Base-by-base conservation (phyloP, 2,797 vertebrate species). In the Scolopax rusticola region DNA sequence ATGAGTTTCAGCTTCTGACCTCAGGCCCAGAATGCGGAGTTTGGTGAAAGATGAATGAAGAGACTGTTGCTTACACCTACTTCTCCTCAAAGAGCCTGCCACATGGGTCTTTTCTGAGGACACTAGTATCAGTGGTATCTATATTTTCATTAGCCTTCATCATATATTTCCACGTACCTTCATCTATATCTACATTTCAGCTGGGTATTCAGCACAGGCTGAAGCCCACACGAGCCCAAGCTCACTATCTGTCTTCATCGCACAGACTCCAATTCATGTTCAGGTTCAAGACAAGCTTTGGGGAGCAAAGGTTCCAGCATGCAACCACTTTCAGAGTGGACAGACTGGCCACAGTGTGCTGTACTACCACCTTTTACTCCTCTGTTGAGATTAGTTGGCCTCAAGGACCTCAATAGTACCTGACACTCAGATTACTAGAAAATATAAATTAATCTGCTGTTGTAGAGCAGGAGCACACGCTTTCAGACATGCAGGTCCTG, bases 221-320 rank as follows among this genome's bases (percentile, higher is more conserved):
- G 59, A 84, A 79, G 41, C 23, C 20, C 33, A 28, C 67, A 41
- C 8, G 57, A 65, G 12, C 16, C 10, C 54, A 57, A 19, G 38
- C 5, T 63, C 63, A 40, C 13, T 7, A 32, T 2, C 18, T 47
- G 23, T 40, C 33, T 67, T 59, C 19, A 20, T 5, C 63, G 40
- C 43, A 69, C 12, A 80, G 40, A 40, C 9, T 60, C 5, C 25
- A 24, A n/a, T n/a, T 87, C 59, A 74, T 0, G 0, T 25, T 59
- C 32, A 43, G 17, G 32, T 27, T 67, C 77, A 81, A 81, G 48
- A 24, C 5, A 77, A 67, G 5, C 12, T 84, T 64, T 68, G 45
- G 48, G 24, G 13, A 80, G 21, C 43, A 79, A 40, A 91, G 9
- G 19, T 54, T 75, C 16, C 64, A 77, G 51, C 1, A 5, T 15